phyloP scores from a whole-genome alignment of 2,888 invertebrate species.

The Microplitis manilae region DNA sequence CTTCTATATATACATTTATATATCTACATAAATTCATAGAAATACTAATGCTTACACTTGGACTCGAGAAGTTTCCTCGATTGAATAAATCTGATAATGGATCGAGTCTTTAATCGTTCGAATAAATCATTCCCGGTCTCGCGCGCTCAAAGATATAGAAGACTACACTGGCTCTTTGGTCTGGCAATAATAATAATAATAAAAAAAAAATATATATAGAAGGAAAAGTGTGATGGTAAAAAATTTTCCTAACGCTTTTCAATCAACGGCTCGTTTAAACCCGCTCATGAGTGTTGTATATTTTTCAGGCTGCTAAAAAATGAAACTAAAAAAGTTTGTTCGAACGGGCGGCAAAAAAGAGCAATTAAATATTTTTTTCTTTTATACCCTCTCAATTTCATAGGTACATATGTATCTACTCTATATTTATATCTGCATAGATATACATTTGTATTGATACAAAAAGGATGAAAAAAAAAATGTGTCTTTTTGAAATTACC shows the following conservation, averaged over 20 bases:
- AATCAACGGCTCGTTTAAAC: conserved; percentile 24
- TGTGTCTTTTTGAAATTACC: conserved; percentile 23
- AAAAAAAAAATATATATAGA: conserved; percentile 3
- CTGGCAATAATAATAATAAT: background rate
- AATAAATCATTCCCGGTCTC: conserved; percentile 26
- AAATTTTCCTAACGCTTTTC: conserved; percentile 24
- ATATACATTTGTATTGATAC: background rate
- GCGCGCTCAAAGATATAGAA: background rate
- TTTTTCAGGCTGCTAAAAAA: conserved; percentile 6
- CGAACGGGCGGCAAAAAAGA: conserved; percentile 3
- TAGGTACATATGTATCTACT: background rate
- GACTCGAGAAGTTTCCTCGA: background rate
- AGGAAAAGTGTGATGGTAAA: conserved; percentile 9
- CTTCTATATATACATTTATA: background rate
- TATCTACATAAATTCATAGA: background rate
- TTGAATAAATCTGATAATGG: conserved; percentile 21
- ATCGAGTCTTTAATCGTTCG: conserved; percentile 20
- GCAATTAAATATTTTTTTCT: conserved; percentile 15
- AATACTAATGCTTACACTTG: background rate
- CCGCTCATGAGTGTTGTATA: conserved; percentile 3
- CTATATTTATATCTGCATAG: background rate
- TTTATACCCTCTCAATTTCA: conserved; percentile 21
- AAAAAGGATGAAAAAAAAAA: background rate
- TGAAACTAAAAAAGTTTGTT: background rate
- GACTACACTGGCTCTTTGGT: background rate